A percentile compares a stretch with the other conserved stretches of the same genome.
Evolutionary conservation across 2,888 invertebrate species (phyloP).

Genomic region (Drosophila yooni): DNA sequence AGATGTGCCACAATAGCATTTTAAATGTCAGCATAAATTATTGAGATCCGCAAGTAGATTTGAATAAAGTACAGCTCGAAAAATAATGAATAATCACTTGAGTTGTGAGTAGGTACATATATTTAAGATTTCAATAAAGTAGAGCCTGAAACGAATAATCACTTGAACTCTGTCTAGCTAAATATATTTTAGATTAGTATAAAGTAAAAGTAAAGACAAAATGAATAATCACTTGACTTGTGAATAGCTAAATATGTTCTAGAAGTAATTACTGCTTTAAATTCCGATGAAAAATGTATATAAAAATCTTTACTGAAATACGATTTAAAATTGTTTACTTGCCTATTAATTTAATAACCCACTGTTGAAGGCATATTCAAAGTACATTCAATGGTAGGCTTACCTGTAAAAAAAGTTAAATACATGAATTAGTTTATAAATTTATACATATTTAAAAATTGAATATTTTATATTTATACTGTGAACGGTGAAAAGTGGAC

Average conservation of each 20-base stretch:
- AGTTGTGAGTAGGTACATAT: background rate
- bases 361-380: background rate
- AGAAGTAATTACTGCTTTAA: background rate
- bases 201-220: background rate
- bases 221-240: background rate
- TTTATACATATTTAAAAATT: background rate
- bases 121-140: background rate
- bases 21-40: background rate
- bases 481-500: too few relatives aligned
- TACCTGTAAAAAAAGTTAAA: conserved; percentile 44
- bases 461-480: too few relatives aligned
- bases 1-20: background rate
- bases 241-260: background rate
- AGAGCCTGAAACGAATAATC: background rate
- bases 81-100: background rate
- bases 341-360: background rate
- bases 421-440: background rate
- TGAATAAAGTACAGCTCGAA: background rate
- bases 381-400: conserved; percentile 2
- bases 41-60: background rate
- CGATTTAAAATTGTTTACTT: background rate
- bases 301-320: background rate
- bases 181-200: background rate
- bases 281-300: background rate
- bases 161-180: background rate